These are phyloP conservation scores for Myopa tessellatipennis DNA, from an alignment of 2,888 invertebrate genomes.

Conservation along the genomic window DNA sequence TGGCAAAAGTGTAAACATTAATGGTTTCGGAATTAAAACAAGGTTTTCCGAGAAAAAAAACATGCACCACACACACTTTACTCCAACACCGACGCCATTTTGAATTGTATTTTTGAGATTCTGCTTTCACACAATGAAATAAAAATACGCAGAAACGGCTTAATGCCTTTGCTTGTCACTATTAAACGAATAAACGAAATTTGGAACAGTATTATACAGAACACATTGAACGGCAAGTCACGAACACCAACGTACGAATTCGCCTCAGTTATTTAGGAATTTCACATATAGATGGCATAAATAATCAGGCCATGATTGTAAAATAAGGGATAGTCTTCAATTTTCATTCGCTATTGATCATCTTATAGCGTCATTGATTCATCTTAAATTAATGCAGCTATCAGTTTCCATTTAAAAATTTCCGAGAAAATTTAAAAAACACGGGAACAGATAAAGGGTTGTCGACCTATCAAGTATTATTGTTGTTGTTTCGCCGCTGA, in stretches of 20 bases:
- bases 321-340: no score
- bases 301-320: no score
- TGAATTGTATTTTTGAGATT: conserved; percentile 47
- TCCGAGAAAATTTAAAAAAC: no score
- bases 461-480: no score
- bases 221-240: conserved; percentile 33
- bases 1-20: conserved; percentile 9
- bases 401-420: no score
- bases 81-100: conserved; percentile 57
- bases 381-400: no score
- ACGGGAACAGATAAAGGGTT: no score
- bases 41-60: conserved; percentile 39
- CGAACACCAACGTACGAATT: conserved; percentile 27
- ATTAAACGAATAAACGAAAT: conserved; percentile 25
- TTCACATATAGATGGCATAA: not conserved
- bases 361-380: no score
- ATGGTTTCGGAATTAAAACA: conserved; percentile 11
- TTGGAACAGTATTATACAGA: not conserved
- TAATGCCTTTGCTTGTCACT: conserved; percentile 29
- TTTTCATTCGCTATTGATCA: no score
- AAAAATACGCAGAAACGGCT: conserved; percentile 28
- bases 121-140: conserved; percentile 31
- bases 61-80: conserved; percentile 45
- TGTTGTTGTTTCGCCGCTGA: no score
- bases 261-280: not conserved